A percentile compares a stretch with the other conserved stretches of the same genome.
These are phyloP conservation scores for Pitta sordida DNA, from an alignment of 2,113 vertebrate genomes.

Conservation along the genomic window DNA sequence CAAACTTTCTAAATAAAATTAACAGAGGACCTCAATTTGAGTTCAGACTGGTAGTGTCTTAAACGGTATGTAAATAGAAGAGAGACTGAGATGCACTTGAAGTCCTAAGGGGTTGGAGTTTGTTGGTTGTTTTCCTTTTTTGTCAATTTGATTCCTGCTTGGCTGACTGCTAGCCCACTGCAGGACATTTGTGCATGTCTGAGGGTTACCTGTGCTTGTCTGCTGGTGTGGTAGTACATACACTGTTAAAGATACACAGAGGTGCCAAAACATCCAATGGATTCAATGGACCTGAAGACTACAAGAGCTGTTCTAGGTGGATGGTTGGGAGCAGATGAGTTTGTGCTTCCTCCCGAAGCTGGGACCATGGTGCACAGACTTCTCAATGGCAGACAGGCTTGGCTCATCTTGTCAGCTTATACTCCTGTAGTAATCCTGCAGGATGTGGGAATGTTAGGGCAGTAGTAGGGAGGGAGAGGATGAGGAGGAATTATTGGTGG, in stretches of 20 bases:
- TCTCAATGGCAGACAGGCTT: background rate
- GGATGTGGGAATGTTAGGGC: background rate
- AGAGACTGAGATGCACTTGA: background rate
- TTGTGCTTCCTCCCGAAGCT: background rate
- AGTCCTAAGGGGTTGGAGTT: background rate
- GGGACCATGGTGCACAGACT: background rate
- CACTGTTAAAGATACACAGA: background rate
- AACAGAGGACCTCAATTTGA: background rate
- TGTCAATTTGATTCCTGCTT: background rate
- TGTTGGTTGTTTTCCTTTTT: background rate
- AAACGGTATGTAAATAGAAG: background rate
- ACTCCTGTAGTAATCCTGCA: background rate
- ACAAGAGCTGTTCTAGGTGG: background rate
- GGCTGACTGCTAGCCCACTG: background rate
- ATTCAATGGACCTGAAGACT: background rate
- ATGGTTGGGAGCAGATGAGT: background rate
- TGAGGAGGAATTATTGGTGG: background rate
- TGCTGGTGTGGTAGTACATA: background rate
- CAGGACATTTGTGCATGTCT: background rate
- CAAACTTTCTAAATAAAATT: background rate
- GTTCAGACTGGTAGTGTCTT: background rate
- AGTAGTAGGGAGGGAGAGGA: background rate
- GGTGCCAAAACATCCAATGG: background rate
- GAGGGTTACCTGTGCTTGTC: background rate
- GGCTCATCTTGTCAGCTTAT: background rate